Evolutionary conservation across 2,888 invertebrate species (phyloP), one percentile per base, ranked within the genome.

Genomic region (Melieria omissa): DNA sequence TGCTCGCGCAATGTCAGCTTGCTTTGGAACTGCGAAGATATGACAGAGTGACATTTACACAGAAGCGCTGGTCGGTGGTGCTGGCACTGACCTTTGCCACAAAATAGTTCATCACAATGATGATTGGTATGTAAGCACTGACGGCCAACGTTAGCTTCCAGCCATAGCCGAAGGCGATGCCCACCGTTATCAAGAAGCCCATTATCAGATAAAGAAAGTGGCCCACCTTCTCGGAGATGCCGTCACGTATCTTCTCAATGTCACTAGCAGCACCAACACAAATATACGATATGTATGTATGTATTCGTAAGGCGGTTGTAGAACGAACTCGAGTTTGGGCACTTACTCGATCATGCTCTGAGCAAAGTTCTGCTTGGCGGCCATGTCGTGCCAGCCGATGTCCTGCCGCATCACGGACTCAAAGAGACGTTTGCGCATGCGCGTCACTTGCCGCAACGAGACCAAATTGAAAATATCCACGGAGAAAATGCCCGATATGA

Each of bases 131-230:
- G 68, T 93, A 92, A 5, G 93, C 90, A 75, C 96, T 87, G 65
- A 95, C 92, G 60, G 95, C 93, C 46, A 95, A 86, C 0, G 96
- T 95, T 64, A 97, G 88, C 83, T 95, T 92, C 96, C 96, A 96
- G 62, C 96, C 95, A 82, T 93, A 93, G 0, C 89, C 87, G 83
- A 96, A 92, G 0, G 95, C 94, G 68, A 94, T 91, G 90, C 89
- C 82, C 90, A 89, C 82, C 89, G 89, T 86, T 91, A 94, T 84
- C 14, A 86, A 74, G 63, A 86, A 86, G 0, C 85, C 83, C 16
- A 86, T 78, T 8, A 86, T 76, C 54, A 86, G 71, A 82, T 93
- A 93, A 0, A 93, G 87, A 79, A 94, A 90, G 83, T 93, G 92
- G 0, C 93, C 92, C 12, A 95, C 90, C 86, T 96, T 96, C 85